Percentiles rank a stretch among this genome's conserved stretches.
phyloP scores from a whole-genome alignment of 1,140 invertebrate genomes.

The Archivesica marissinica region DNA sequence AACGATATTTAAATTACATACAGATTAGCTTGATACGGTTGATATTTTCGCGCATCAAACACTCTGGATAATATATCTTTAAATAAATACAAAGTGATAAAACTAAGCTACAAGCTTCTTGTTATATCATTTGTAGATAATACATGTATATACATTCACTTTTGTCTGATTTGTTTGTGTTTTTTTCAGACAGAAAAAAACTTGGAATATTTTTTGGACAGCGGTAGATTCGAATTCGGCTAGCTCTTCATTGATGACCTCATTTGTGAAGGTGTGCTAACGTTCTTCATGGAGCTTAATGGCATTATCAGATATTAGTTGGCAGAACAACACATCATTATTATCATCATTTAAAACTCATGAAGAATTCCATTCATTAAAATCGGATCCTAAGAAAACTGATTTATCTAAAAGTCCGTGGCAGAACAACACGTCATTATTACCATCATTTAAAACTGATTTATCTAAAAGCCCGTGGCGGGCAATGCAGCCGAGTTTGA shows the following conservation, averaged over 20 bases:
- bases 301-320: conserved; percentile 36
- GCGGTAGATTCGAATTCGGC: not conserved
- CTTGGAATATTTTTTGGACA: too few species aligned
- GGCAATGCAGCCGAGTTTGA: conserved; percentile 71
- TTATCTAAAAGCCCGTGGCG: conserved; percentile 43
- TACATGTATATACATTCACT: not conserved
- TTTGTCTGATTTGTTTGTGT: too few species aligned
- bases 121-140: not conserved
- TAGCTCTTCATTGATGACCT: not conserved
- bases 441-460: not conserved
- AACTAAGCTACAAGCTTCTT: not conserved
- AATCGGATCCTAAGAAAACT: conserved; percentile 5
- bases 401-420: conserved; percentile 27
- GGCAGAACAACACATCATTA: conserved; percentile 13
- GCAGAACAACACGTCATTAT: conserved; percentile 46
- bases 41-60: not conserved
- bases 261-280: conserved; percentile 22
- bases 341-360: not conserved
- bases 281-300: conserved; percentile 51
- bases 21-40: not conserved
- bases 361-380: conserved; percentile 33
- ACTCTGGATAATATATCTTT: not conserved
- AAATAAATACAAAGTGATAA: conserved; percentile 7
- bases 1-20: too few species aligned
- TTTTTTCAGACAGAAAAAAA: too few species aligned